A percentile compares a stretch with the other conserved stretches of the same genome.
Evolutionary conservation across 2,888 invertebrate species (phyloP).

Genomic region (Epinotia demarniana): DNA sequence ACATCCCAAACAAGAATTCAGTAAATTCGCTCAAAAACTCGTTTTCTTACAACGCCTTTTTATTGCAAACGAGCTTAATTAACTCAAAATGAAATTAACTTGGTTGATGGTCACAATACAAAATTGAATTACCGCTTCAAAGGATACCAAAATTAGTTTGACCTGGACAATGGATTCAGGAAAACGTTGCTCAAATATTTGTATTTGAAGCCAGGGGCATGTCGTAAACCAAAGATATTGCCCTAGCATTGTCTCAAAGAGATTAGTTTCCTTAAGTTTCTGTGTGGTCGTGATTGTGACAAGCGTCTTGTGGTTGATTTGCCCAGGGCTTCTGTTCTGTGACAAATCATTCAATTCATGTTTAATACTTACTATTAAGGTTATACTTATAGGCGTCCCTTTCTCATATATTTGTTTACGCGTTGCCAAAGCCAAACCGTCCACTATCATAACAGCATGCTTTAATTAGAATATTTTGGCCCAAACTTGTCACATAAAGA

Average conservation of each 20-base stretch:
- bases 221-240: constrained; percentile 81
- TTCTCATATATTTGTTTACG: not conserved
- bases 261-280: constrained; percentile 76
- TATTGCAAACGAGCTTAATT: constrained; percentile 58
- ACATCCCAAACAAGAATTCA: not conserved
- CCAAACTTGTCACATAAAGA: too few relatives aligned
- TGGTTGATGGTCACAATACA: constrained; percentile 69
- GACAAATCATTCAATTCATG: not conserved
- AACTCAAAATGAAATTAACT: constrained; percentile 65
- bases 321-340: constrained; percentile 11
- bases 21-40: constrained; percentile 6
- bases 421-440: too few relatives aligned
- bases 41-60: constrained; percentile 15
- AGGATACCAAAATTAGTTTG: constrained; percentile 77
- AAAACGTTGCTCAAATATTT: constrained; percentile 78
- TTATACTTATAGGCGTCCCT: not conserved
- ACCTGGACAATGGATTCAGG: constrained; percentile 76
- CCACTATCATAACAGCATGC: too few relatives aligned
- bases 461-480: too few relatives aligned
- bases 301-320: constrained; percentile 47
- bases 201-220: constrained; percentile 69
- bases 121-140: constrained; percentile 75
- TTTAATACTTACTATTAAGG: not conserved
- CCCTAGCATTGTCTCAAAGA: constrained; percentile 78
- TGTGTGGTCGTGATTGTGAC: constrained; percentile 59